phyloP scores from a whole-genome alignment of 1,140 invertebrate genomes.

The Chrysoperla carnea region DNA sequence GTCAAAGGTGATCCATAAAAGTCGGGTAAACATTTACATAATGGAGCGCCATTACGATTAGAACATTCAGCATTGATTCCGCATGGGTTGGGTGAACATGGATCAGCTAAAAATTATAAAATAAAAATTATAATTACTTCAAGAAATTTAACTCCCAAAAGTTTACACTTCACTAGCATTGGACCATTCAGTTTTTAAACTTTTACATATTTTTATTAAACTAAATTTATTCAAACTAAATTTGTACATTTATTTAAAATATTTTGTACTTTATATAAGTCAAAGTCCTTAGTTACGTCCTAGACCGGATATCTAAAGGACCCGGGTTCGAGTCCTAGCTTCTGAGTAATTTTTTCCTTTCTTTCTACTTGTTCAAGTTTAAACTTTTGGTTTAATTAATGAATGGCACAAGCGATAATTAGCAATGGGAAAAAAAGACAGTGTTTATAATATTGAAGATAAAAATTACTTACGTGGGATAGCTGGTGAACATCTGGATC shows the following conservation, averaged over 20 bases:
- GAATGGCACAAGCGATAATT: neutral
- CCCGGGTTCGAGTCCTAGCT: too few species aligned
- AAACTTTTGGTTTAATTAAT: too few species aligned
- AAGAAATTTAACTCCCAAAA: neutral
- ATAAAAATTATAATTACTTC: neutral
- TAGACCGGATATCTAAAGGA: too few species aligned
- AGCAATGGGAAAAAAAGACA: neutral
- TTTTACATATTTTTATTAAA: neutral
- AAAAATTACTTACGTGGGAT: conserved; percentile 24
- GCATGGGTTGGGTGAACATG: conserved; percentile 62
- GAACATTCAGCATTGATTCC: conserved; percentile 63
- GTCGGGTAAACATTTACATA: conserved; percentile 55
- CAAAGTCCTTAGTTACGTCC: neutral
- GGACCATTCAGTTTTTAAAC: too few species aligned
- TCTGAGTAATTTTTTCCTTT: too few species aligned
- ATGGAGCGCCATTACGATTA: conserved; percentile 50
- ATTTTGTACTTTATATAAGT: neutral
- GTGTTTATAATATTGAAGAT: neutral
- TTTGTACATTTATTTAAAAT: neutral
- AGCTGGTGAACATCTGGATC: conserved; percentile 27
- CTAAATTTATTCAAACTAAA: neutral
- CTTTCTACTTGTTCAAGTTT: too few species aligned
- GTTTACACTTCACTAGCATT: too few species aligned
- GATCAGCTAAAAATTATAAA: conserved; percentile 36
- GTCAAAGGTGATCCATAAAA: conserved; percentile 52